phyloP scores from a whole-genome alignment of 2,888 invertebrate genomes.

The Chrysodeixis includens region DNA sequence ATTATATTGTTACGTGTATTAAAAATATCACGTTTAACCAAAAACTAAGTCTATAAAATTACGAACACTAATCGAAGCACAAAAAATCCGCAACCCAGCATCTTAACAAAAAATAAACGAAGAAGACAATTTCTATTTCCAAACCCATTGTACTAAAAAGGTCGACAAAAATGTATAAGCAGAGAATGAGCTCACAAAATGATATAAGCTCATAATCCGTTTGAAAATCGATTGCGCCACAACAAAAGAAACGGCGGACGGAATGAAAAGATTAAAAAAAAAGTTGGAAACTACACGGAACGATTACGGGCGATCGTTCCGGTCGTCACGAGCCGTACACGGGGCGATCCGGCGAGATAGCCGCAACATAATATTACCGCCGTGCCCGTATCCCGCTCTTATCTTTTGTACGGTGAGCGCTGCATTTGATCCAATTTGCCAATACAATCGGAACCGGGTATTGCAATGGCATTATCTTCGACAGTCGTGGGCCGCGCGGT shows the following conservation, averaged over 20 bases:
- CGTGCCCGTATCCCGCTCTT: conserved; percentile 79
- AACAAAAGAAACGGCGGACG: conserved; percentile 65
- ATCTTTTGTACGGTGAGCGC: conserved; percentile 87
- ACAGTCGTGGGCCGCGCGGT: conserved; percentile 74
- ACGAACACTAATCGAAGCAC: conserved; percentile 12
- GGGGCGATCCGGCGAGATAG: conserved; percentile 72
- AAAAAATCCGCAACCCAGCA: conserved; percentile 28
- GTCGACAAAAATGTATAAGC: conserved; percentile 55
- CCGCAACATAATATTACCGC: conserved; percentile 81
- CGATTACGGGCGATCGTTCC: conserved; percentile 68
- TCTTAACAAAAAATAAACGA: conserved; percentile 29
- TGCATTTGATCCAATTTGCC: conserved; percentile 90
- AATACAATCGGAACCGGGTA: conserved; percentile 88
- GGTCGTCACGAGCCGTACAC: conserved; percentile 67
- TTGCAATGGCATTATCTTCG: conserved; percentile 88
- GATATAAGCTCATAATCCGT: conserved; percentile 65
- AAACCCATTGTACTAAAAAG: conserved; percentile 51
- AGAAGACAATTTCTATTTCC: conserved; percentile 32
- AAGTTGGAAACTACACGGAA: conserved; percentile 66
- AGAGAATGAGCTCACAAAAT: conserved; percentile 54
- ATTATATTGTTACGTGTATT: no score
- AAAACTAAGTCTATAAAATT: neutral
- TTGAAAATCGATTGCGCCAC: conserved; percentile 59
- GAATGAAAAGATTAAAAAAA: conserved; percentile 68
- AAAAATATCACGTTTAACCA: no score